These are phyloP conservation scores for Heterohyrax brucei DNA, from an alignment of 2,797 vertebrate genomes.

Conservation along the genomic window DNA sequence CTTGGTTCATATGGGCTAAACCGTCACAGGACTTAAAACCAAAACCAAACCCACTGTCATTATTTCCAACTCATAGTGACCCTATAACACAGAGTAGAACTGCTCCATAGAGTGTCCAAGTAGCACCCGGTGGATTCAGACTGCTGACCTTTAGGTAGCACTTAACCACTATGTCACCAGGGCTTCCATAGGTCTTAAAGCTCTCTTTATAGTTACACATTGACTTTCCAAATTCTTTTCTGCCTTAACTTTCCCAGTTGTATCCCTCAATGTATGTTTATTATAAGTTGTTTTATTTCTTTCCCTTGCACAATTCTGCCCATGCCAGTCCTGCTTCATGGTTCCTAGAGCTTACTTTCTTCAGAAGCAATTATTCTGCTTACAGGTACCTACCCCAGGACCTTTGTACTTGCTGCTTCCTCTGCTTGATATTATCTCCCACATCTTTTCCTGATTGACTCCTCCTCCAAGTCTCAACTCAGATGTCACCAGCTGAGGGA, in stretches of 20 bases:
- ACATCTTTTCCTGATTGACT: background rate
- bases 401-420: background rate
- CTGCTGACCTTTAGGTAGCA: no score
- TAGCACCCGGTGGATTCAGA: no score
- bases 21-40: background rate
- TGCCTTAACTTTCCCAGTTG: background rate
- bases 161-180: no score
- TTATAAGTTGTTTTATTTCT: background rate
- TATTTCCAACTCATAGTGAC: no score
- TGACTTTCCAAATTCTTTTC: constrained; percentile 45
- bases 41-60: no score
- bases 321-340: background rate
- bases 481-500: background rate
- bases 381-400: background rate
- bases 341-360: background rate
- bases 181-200: background rate
- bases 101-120: no score
- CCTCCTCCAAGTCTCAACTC: background rate
- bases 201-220: background rate
- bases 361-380: background rate
- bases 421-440: background rate
- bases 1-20: background rate
- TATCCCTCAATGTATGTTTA: background rate
- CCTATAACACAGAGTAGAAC: no score
- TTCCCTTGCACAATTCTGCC: background rate